phyloP scores from a whole-genome alignment of 2,797 vertebrate genomes.

The Numenius phaeopus region DNA sequence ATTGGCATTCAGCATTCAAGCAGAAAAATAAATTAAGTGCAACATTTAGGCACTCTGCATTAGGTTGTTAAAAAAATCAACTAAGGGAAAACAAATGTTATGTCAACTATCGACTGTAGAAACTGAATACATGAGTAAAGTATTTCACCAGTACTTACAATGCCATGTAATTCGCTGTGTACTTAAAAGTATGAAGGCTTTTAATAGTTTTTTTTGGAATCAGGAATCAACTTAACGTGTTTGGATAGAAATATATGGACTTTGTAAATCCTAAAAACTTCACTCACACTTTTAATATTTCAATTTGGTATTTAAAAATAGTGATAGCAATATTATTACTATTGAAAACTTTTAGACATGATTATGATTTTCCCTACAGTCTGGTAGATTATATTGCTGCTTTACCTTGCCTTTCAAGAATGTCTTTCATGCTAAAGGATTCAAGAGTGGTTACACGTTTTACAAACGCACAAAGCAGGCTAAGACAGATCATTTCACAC shows the following conservation, averaged over 20 bases:
- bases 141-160: background rate
- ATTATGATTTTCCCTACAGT: background rate
- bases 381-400: background rate
- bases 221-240: background rate
- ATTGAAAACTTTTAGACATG: background rate
- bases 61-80: background rate
- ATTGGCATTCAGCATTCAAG: conserved; percentile 59
- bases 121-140: background rate
- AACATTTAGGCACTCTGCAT: conserved; percentile 67
- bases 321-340: background rate
- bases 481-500: background rate
- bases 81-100: conserved; percentile 27
- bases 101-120: background rate
- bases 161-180: background rate
- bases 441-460: background rate
- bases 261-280: background rate
- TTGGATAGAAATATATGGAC: background rate
- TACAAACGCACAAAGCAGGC: background rate
- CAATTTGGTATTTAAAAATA: background rate
- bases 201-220: background rate
- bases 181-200: background rate
- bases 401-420: background rate
- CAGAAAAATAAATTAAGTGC: conserved; percentile 78
- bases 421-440: background rate
- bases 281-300: background rate